Evolutionary conservation across 2,113 vertebrate genomes (phyloP).

Genomic region (Rallus limicola): DNA sequence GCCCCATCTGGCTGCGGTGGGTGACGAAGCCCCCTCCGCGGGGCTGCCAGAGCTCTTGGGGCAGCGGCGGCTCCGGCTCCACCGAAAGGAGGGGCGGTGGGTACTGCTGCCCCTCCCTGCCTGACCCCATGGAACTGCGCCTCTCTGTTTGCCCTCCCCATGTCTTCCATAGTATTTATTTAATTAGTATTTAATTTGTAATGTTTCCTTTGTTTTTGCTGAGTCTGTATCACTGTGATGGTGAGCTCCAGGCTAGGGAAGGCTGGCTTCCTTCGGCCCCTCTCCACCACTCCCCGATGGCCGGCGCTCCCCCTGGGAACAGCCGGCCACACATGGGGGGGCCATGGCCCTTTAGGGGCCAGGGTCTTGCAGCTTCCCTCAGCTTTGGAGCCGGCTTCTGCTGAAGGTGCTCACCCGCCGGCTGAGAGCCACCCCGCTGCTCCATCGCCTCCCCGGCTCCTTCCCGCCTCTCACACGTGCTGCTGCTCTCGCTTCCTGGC

Average conservation of each 20-base stretch:
- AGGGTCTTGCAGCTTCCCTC: background rate
- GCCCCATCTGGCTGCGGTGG: background rate
- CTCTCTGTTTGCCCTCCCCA: constrained; percentile 61
- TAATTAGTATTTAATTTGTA: constrained; percentile 87
- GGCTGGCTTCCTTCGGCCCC: background rate
- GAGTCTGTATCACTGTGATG: constrained; percentile 84
- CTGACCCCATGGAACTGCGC: constrained; percentile 38
- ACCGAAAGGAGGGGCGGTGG: background rate
- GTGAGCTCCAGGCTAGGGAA: constrained; percentile 45
- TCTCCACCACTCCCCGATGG: background rate
- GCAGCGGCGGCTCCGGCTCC: background rate
- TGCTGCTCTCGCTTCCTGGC: background rate
- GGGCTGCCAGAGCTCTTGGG: background rate
- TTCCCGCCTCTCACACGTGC: background rate
- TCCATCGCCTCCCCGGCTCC: background rate
- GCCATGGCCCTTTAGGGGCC: background rate
- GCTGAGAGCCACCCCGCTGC: background rate
- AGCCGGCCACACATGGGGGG: background rate
- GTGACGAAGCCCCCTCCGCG: background rate
- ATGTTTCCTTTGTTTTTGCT: constrained; percentile 76
- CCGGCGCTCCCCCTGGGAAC: background rate
- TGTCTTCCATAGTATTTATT: constrained; percentile 86
- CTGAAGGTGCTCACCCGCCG: background rate
- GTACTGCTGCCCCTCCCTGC: background rate
- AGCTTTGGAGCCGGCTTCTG: background rate